phyloP scores from a whole-genome alignment of 2,113 vertebrate species.

The Cinclus cinclus region DNA sequence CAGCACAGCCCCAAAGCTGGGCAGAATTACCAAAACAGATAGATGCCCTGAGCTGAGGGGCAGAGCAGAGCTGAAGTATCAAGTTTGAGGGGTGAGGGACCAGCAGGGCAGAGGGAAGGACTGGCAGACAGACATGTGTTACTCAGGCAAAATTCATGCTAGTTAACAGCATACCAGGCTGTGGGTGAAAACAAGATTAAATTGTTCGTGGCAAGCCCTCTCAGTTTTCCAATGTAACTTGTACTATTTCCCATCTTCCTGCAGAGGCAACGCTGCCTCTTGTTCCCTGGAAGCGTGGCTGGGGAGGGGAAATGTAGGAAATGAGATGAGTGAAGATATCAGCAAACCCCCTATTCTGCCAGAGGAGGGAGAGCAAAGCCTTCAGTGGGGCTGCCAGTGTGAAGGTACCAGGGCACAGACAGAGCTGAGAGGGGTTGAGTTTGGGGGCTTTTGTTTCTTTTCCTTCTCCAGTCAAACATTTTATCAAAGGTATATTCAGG shows the following conservation, averaged over 20 bases:
- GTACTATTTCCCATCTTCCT: constrained; percentile 16
- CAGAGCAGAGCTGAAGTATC: neutral
- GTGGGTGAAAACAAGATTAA: constrained; percentile 64
- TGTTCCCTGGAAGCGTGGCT: neutral
- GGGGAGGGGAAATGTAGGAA: neutral
- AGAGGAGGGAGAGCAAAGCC: neutral
- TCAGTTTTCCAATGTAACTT: constrained; percentile 21
- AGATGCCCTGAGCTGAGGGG: accelerated
- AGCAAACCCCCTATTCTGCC: neutral
- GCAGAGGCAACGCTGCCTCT: neutral
- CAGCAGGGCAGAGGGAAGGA: neutral
- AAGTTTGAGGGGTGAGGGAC: neutral
- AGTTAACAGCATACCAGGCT: constrained; percentile 53
- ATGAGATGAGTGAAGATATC: neutral
- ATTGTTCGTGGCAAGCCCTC: constrained; percentile 38
- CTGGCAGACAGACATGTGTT: neutral
- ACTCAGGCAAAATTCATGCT: constrained; percentile 41
- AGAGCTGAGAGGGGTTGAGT: neutral
- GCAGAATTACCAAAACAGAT: neutral
- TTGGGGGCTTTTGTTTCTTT: neutral
- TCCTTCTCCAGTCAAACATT: neutral
- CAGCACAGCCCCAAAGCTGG: neutral
- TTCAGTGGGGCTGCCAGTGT: neutral
- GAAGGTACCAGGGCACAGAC: neutral
- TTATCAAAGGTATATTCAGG: neutral